Base-by-base conservation (phyloP, 2,113 vertebrate species). In the Cyphomyrus discorhynchus region DNA sequence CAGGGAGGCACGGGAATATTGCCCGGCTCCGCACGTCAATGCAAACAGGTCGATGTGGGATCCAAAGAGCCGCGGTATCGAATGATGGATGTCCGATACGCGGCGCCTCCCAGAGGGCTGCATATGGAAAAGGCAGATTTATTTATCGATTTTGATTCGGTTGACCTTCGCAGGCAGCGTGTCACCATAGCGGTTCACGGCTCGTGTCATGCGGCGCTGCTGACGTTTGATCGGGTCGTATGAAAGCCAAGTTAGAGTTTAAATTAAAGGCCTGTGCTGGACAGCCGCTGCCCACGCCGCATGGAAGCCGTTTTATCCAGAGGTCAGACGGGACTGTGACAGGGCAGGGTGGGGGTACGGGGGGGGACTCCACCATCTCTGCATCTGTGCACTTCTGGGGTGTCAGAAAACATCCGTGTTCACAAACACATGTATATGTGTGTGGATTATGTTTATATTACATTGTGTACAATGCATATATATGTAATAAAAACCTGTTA, bases 31-130 rank as follows among this genome's bases (percentile, higher is more conserved):
- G 13, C 24, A 86, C 47, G 21, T 86, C 84, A 15, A 86, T 52
- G 46, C 47, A 86, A 86, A 86, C 84, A 52, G 47, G 84, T 86
- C 84, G 47, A 86, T 86, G 24, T 5, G 46, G 84, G 84, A 50
- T 86, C 46, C 49, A 17, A 49, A 86, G 47, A 31, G 27, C 47
- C n/a, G 27, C 46, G 8, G 47, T 50, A 87, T 53, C 85, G 85
- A 87, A 52, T 35, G 49, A 87, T 87, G 27, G 85, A 53, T 52
- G 85, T 52, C 27, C 85, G n/a, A 53, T 50, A 87, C 31, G n/a
- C 85, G 4, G n/a, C 27, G 15, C 5, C 4, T 15, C 85, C 27
- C 27, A 53, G 24, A 21, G 85, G 31, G 50, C 21, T 15, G 24
- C 39, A 52, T 87, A 19, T 17, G 50, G 27, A 46, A 86, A 87